Conservation (phyloP, 2,113 vertebrate genomes). For the Sapajus apella region DNA sequence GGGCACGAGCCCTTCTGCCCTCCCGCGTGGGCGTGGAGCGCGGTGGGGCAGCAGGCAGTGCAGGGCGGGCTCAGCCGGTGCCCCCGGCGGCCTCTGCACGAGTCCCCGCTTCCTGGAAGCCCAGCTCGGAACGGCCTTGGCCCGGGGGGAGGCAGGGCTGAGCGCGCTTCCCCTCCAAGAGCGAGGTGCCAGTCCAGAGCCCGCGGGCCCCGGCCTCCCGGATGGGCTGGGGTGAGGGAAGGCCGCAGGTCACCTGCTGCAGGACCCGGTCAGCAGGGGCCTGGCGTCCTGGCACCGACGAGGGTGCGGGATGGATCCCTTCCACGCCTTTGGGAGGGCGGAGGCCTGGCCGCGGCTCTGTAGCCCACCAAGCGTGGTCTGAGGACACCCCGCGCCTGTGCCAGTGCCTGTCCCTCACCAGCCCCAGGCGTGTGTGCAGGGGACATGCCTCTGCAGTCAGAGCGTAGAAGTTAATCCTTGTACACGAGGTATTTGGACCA, state of each 20-base stretch:
- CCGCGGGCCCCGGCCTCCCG: accelerated
- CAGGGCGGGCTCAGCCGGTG: too few relatives aligned
- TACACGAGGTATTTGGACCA: accelerated
- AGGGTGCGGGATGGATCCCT: background rate
- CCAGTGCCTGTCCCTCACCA: accelerated
- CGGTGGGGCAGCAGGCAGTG: too few relatives aligned
- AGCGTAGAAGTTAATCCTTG: accelerated
- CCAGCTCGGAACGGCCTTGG: accelerated
- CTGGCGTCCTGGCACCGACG: too few relatives aligned
- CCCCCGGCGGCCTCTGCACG: too few relatives aligned
- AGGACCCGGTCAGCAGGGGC: background rate
- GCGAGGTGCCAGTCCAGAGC: too few relatives aligned
- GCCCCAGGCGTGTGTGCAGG: accelerated
- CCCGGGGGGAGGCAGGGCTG: background rate
- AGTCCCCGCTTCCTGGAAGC: background rate
- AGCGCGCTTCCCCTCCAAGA: accelerated
- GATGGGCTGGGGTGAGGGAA: background rate
- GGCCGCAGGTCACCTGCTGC: accelerated
- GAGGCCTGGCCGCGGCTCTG: too few relatives aligned
- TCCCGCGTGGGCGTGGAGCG: too few relatives aligned
- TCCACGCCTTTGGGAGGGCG: accelerated
- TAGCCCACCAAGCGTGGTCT: background rate
- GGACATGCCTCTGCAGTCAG: accelerated
- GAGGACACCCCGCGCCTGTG: background rate
- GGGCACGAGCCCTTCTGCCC: too few relatives aligned